Conservation (phyloP, 2,888 invertebrate species). For the Catonia carolina region DNA sequence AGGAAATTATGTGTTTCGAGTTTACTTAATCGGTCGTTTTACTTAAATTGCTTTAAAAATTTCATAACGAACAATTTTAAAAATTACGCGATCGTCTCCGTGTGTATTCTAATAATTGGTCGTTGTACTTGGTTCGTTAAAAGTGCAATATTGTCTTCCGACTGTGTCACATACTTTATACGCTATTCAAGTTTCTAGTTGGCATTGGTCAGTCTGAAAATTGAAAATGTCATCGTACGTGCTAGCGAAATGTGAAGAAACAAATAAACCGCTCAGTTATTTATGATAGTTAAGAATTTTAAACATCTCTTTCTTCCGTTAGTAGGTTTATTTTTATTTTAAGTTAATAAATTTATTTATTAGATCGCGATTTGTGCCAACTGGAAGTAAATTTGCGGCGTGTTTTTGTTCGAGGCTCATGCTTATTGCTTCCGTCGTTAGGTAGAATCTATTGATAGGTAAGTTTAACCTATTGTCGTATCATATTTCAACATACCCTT, state of each 20-base stretch:
- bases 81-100: no score
- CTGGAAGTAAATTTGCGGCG: no score
- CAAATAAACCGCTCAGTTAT: not conserved
- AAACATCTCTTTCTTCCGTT: not conserved
- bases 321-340: no score
- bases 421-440: conserved; percentile 4
- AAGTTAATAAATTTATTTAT: no score
- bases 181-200: conserved; percentile 10
- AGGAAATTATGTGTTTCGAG: no score
- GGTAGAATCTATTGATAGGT: conserved; percentile 8
- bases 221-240: conserved; percentile 32
- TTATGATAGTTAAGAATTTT: conserved; percentile 10
- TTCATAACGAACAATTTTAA: no score
- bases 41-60: no score
- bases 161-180: not conserved
- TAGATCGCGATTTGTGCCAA: no score
- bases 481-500: not conserved
- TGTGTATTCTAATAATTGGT: no score
- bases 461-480: not conserved
- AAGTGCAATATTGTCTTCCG: not conserved
- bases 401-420: not conserved
- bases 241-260: conserved; percentile 13
- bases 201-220: conserved; percentile 17
- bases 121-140: no score
- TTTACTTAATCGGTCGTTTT: no score